Conservation (phyloP, 1,140 invertebrate genomes). For the Monomorium pharaonis region DNA sequence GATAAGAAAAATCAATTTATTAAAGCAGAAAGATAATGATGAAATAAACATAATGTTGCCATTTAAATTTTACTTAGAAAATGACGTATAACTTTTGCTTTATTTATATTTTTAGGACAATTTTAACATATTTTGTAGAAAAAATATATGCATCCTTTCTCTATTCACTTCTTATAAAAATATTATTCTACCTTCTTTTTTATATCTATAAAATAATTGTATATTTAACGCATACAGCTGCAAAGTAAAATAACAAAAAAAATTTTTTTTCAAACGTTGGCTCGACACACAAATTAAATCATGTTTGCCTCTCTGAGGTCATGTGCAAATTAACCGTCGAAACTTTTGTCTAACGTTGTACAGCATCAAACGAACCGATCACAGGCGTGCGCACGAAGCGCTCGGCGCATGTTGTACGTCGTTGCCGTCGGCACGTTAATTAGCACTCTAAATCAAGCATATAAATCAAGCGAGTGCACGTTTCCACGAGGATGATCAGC, state of each 20-base stretch:
- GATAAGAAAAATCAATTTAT: neutral
- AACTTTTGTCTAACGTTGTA: slow-evolving; percentile 48
- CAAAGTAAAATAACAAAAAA: neutral
- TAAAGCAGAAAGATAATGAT: neutral
- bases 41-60: neutral
- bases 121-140: neutral
- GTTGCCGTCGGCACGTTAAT: slow-evolving; percentile 69
- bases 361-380: slow-evolving; percentile 62
- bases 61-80: neutral
- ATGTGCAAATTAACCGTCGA: slow-evolving; percentile 34
- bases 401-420: slow-evolving; percentile 59
- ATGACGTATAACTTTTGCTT: neutral
- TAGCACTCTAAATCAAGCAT: slow-evolving; percentile 67
- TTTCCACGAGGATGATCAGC: slow-evolving; percentile 72
- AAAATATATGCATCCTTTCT: neutral
- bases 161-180: neutral
- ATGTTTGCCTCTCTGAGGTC: neutral
- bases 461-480: slow-evolving; percentile 75
- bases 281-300: neutral
- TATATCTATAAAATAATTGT: neutral
- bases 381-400: slow-evolving; percentile 23
- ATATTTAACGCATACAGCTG: neutral
- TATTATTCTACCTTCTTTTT: neutral
- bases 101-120: neutral
- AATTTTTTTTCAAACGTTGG: neutral